Evolutionary conservation across 2,113 vertebrate genomes (phyloP).

Genomic region (Dromiciops gliroides): DNA sequence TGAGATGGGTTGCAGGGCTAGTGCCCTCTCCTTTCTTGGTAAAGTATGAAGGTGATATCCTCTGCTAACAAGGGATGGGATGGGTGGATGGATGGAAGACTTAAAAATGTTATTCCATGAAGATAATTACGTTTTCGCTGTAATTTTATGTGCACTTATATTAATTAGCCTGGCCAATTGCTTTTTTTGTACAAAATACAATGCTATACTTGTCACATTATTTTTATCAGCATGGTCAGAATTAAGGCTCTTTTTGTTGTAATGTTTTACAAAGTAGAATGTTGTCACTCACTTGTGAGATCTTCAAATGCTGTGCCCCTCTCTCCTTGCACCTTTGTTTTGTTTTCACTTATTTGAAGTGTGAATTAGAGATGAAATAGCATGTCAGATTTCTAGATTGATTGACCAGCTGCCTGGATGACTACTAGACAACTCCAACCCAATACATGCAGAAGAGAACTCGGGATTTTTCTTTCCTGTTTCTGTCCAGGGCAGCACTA

Average conservation of each 20-base stretch:
- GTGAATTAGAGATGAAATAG: not conserved
- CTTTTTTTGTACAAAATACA: not conserved
- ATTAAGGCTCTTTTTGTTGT: not conserved
- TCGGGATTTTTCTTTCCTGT: not conserved
- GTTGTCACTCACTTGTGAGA: not conserved
- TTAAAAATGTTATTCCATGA: not conserved
- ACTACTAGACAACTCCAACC: not conserved
- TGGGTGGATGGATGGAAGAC: not conserved
- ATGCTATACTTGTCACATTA: not conserved
- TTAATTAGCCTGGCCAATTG: not conserved
- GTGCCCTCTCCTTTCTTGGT: not conserved
- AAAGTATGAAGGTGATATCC: not conserved
- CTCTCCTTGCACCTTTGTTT: not conserved
- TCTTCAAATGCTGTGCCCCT: not conserved
- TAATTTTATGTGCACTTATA: not conserved
- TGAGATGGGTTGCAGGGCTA: not conserved
- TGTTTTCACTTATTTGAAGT: not conserved
- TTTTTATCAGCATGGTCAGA: not conserved
- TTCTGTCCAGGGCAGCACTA: not conserved
- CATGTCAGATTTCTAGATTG: not conserved
- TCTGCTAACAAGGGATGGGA: not conserved
- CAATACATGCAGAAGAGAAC: not conserved
- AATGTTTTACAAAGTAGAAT: not conserved
- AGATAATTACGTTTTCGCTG: not conserved
- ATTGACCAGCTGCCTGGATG: not conserved